Evolutionary conservation across 2,113 vertebrate species (phyloP).

Genomic region (Leptobrachium leishanense): DNA sequence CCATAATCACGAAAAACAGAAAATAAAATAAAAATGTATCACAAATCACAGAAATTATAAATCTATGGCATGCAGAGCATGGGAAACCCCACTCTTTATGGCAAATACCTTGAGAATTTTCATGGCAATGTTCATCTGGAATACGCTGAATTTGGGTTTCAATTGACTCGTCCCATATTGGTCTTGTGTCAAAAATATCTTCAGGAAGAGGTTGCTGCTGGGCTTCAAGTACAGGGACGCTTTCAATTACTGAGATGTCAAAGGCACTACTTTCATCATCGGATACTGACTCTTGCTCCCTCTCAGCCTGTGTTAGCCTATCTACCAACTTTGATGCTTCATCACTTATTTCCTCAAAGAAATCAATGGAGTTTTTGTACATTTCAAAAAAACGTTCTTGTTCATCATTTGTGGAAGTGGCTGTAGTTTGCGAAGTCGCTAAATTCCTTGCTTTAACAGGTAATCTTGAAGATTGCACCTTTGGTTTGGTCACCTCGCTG

Average conservation of each 20-base stretch:
- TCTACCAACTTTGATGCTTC: slow-evolving; percentile 94
- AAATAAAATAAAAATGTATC: slow-evolving; percentile 69
- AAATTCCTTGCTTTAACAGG: slow-evolving; percentile 82
- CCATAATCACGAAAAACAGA: slow-evolving; percentile 70
- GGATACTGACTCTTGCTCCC: slow-evolving; percentile 83
- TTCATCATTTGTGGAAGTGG: slow-evolving; percentile 76
- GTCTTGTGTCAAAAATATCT: slow-evolving; percentile 95
- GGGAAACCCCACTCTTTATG: slow-evolving; percentile 79
- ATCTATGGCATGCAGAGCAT: slow-evolving; percentile 82
- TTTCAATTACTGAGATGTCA: slow-evolving; percentile 90
- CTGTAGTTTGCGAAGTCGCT: slow-evolving; percentile 58
- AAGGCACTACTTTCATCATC: slow-evolving; percentile 93
- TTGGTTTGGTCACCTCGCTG: slow-evolving; percentile 76
- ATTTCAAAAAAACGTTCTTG: slow-evolving; percentile 77
- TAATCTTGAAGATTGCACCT: slow-evolving; percentile 83
- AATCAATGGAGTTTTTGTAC: slow-evolving; percentile 84
- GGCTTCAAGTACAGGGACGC: slow-evolving; percentile 80
- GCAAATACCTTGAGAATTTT: slow-evolving; percentile 95
- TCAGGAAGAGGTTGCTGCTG: slow-evolving; percentile 86
- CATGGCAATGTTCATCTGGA: slow-evolving; percentile 91
- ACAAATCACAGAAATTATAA: slow-evolving; percentile 65
- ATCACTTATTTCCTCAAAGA: slow-evolving; percentile 93
- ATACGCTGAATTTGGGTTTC: slow-evolving; percentile 99
- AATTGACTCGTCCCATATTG: slow-evolving; percentile 95
- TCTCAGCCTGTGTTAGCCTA: slow-evolving; percentile 85